A percentile compares a stretch with the other conserved stretches of the same genome.
Evolutionary conservation across 1,140 invertebrate species (phyloP).

Genomic region (Hylyphantes graminicola): DNA sequence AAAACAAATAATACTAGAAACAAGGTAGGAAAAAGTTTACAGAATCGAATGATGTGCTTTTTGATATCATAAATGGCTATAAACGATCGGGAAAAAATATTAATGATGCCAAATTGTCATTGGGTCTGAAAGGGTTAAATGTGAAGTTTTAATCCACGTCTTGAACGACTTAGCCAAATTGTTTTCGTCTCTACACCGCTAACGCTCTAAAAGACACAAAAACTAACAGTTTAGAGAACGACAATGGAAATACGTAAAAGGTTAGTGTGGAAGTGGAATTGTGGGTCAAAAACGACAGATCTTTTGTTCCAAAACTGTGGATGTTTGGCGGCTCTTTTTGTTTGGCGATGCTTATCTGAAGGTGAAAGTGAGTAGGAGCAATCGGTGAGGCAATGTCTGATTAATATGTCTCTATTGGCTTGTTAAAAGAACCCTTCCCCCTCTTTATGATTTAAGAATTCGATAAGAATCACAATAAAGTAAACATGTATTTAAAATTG

Average conservation of each 20-base stretch:
- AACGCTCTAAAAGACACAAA: background rate
- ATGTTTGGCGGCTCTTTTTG: slow-evolving; percentile 21
- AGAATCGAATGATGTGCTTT: too few species aligned
- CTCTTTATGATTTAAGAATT: too few species aligned
- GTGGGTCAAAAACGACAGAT: slow-evolving; percentile 48
- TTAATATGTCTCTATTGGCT: slow-evolving; percentile 8
- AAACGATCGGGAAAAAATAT: too few species aligned
- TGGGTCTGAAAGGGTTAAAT: too few species aligned
- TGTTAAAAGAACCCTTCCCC: too few species aligned
- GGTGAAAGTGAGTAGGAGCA: slow-evolving; percentile 25
- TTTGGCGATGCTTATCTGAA: slow-evolving; percentile 30
- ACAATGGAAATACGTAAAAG: slow-evolving; percentile 35
- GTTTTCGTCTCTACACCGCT: too few species aligned
- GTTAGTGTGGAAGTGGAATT: slow-evolving; percentile 46
- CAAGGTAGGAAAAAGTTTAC: too few species aligned
- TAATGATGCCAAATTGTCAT: too few species aligned
- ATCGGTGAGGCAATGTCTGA: slow-evolving; percentile 35
- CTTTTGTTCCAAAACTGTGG: slow-evolving; percentile 4
- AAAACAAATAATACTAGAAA: too few species aligned
- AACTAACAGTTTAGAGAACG: slow-evolving; percentile 1
- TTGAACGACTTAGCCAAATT: background rate
- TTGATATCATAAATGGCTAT: too few species aligned
- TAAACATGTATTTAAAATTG: too few species aligned
- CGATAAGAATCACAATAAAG: too few species aligned
- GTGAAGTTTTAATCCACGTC: background rate